These are phyloP conservation scores for Synanthedon andrenaeformis DNA, from an alignment of 2,888 invertebrate genomes.

Conservation along the genomic window DNA sequence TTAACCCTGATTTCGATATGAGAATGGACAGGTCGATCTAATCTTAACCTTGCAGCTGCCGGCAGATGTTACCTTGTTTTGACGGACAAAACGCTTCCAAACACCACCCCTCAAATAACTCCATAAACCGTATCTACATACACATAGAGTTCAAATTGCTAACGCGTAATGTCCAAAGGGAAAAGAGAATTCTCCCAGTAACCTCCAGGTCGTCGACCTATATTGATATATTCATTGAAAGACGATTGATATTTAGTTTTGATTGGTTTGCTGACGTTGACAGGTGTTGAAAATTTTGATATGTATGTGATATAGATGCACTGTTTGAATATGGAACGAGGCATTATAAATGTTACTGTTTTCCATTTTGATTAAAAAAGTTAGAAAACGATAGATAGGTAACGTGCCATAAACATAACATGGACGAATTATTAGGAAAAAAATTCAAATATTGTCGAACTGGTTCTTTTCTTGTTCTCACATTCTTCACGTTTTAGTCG, in stretches of 20 bases:
- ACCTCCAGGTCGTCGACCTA: slow-evolving; percentile 8
- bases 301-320: not conserved
- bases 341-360: no score
- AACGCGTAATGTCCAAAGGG: no score
- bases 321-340: not conserved
- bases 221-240: slow-evolving; percentile 7
- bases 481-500: no score
- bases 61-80: slow-evolving; percentile 46
- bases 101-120: not conserved
- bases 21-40: slow-evolving; percentile 53
- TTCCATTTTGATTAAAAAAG: no score
- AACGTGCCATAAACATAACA: no score
- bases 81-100: slow-evolving; percentile 12
- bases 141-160: no score
- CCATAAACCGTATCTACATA: no score
- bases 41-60: slow-evolving; percentile 52
- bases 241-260: slow-evolving; percentile 11
- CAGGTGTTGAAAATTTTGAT: slow-evolving; percentile 6
- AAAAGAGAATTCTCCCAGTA: no score
- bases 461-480: no score
- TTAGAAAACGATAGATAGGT: no score
- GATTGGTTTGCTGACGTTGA: slow-evolving; percentile 7
- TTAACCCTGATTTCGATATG: slow-evolving; percentile 33
- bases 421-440: no score
- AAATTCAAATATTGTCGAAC: no score